A percentile compares a stretch with the other conserved stretches of the same genome.
phyloP scores from a whole-genome alignment of 2,113 vertebrate species.

The Pholis gunnellus region DNA sequence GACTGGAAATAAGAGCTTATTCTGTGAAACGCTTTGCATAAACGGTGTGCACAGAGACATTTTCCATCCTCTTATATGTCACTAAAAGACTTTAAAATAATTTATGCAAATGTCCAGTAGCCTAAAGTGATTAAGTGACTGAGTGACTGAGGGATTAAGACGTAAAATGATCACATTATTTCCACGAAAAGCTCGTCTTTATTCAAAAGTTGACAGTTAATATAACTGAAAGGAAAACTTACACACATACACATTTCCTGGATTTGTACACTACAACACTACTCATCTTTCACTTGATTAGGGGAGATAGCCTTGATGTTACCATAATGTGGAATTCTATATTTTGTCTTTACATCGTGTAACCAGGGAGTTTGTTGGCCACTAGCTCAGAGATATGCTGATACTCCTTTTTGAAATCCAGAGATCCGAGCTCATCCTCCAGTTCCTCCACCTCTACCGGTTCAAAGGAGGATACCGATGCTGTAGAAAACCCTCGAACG shows the following conservation, averaged over 20 bases:
- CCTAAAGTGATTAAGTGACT: not conserved
- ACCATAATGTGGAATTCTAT: not conserved
- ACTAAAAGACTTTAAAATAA: not conserved
- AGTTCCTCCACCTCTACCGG: constrained; percentile 71
- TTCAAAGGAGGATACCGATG: constrained; percentile 70
- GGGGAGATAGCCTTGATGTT: not conserved
- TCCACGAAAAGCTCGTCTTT: constrained; percentile 18
- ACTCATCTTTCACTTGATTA: not conserved
- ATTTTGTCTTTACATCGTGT: constrained; percentile 85
- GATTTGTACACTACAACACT: not conserved
- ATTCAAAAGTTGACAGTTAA: constrained; percentile 28
- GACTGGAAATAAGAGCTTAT: not conserved
- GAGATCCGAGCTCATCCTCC: constrained; percentile 79
- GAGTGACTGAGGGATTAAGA: constrained; percentile 6
- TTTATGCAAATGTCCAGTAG: constrained; percentile 17
- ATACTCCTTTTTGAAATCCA: constrained; percentile 82
- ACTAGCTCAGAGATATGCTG: constrained; percentile 90
- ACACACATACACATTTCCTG: not conserved
- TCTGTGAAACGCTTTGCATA: constrained; percentile 32
- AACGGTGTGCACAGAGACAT: not conserved
- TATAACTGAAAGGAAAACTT: not conserved
- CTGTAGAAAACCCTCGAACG: constrained; percentile 68
- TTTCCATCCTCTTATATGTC: constrained; percentile 27
- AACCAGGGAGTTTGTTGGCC: constrained; percentile 90
- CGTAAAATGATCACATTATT: not conserved